Percentiles rank a stretch among this genome's conserved stretches.
Evolutionary conservation across 2,888 invertebrate genomes (phyloP).

Genomic region (Trachelus troglodyta): DNA sequence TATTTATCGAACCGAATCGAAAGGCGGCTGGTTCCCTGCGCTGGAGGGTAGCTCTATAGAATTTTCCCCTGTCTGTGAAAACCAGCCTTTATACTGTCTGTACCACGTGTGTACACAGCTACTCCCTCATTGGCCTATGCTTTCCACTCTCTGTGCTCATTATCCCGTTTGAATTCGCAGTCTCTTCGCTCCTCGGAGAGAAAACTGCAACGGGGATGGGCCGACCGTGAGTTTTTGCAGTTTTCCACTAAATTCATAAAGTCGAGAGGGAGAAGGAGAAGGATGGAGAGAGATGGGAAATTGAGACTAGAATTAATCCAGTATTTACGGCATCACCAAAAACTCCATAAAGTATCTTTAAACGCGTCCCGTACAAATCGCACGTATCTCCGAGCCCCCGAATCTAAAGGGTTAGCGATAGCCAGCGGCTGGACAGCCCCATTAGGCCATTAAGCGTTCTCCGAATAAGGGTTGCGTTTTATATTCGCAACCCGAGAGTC

Average conservation of each 20-base stretch:
- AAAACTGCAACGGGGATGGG: background rate
- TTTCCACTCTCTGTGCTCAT: slow-evolving; percentile 18
- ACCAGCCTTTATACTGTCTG: background rate
- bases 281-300: background rate
- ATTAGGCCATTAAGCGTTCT: slow-evolving; percentile 8
- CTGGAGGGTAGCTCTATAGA: background rate
- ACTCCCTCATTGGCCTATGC: slow-evolving; percentile 17
- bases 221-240: background rate
- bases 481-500: slow-evolving; percentile 5
- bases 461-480: slow-evolving; percentile 5
- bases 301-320: slow-evolving; percentile 6
- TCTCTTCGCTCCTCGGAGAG: background rate
- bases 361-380: slow-evolving; percentile 12
- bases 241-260: background rate
- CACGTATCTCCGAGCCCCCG: slow-evolving; percentile 4
- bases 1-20: slow-evolving; percentile 22
- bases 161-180: slow-evolving; percentile 12
- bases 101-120: background rate
- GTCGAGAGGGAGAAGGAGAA: background rate
- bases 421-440: slow-evolving; percentile 22
- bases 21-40: background rate
- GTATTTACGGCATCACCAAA: slow-evolving; percentile 11
- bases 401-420: slow-evolving; percentile 18
- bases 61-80: background rate
- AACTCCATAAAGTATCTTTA: slow-evolving; percentile 20